These are phyloP conservation scores for Orchesella flavescens DNA, from an alignment of 2,888 invertebrate genomes.

Conservation along the genomic window DNA sequence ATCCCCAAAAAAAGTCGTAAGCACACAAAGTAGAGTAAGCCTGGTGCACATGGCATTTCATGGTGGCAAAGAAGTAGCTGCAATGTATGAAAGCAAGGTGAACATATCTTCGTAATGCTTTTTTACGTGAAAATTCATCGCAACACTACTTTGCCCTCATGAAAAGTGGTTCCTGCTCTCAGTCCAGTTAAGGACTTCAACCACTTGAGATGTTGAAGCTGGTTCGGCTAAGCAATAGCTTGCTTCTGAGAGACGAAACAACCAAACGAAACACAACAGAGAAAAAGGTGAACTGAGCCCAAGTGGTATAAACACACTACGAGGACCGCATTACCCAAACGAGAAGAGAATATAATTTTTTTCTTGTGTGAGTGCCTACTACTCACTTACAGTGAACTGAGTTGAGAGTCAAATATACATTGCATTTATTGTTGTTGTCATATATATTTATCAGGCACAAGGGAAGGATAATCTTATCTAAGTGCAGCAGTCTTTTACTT, in stretches of 20 bases:
- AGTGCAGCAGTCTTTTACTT: conserved; percentile 52
- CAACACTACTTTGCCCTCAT: conserved; percentile 47
- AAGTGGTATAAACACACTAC: conserved; percentile 6
- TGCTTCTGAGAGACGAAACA: too few relatives aligned
- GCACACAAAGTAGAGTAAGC: background rate
- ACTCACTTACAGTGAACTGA: background rate
- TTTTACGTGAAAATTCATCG: conserved; percentile 34
- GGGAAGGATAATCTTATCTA: conserved; percentile 57
- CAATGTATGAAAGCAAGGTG: conserved; percentile 19
- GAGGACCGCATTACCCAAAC: background rate
- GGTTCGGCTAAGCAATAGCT: background rate
- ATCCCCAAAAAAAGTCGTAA: background rate
- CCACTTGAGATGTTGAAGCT: conserved; percentile 49
- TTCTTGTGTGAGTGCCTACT: conserved; percentile 37
- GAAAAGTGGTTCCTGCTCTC: conserved; percentile 61
- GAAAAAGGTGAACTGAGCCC: background rate
- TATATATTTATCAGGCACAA: conserved; percentile 32
- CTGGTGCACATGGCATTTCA: background rate
- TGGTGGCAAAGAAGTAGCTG: background rate
- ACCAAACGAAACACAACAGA: background rate
- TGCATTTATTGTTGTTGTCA: conserved; percentile 24
- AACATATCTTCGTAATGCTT: conserved; percentile 39
- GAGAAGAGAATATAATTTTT: background rate
- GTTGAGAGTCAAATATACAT: conserved; percentile 13
- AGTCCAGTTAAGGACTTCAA: conserved; percentile 62